These are phyloP conservation scores for Nyctereutes procyonoides DNA, from an alignment of 2,113 vertebrate genomes.

Conservation along the genomic window DNA sequence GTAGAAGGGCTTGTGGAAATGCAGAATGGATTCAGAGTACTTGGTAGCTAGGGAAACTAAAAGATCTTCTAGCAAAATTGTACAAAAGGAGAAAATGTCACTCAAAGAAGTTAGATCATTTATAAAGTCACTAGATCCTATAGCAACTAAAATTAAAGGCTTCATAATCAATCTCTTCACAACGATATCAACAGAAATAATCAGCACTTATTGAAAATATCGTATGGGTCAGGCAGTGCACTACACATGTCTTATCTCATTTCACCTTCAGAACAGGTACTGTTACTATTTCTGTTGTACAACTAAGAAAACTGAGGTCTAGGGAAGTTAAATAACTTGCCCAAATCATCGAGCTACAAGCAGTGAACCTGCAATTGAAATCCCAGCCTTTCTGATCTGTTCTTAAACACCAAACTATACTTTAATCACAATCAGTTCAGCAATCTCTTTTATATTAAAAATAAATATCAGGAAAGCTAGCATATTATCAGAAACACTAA, in stretches of 20 bases:
- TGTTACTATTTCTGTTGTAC: background rate
- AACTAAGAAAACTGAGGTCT: background rate
- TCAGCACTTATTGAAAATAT: background rate
- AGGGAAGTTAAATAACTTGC: background rate
- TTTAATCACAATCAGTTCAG: background rate
- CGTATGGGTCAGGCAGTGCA: background rate
- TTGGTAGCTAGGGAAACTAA: background rate
- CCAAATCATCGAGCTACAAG: background rate
- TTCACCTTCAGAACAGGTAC: background rate
- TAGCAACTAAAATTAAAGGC: background rate
- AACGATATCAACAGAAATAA: background rate
- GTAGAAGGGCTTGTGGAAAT: background rate
- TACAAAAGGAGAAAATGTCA: background rate
- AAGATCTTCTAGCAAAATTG: background rate
- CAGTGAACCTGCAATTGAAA: background rate
- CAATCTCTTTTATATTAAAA: background rate
- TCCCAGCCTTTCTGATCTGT: background rate
- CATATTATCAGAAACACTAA: slow-evolving; percentile 1
- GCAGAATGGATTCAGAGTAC: background rate
- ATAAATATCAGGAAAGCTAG: background rate
- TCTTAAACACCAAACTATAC: background rate
- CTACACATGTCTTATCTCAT: background rate
- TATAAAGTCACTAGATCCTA: background rate
- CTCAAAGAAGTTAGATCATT: background rate
- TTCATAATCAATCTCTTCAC: background rate